Evolutionary conservation across 2,888 invertebrate genomes (phyloP), one percentile per base, ranked within the genome.

Genomic region (Vanessa cardui): DNA sequence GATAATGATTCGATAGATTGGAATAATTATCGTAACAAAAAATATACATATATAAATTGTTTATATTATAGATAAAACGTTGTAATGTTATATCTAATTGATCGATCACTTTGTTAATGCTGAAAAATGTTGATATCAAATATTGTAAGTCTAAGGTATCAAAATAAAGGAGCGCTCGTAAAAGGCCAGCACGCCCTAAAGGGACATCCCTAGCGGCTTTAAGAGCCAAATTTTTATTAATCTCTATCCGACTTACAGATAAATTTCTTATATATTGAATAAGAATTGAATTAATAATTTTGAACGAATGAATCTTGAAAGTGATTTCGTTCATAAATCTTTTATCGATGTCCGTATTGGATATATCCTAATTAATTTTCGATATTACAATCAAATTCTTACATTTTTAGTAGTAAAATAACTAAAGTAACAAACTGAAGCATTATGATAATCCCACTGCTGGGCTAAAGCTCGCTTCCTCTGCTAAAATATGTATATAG

Each of bases 141-240:
- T 88, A 87, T 85, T 86, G 83, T 83, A 82, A 85, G 83, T 85
- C 84, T 84, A 81, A 85, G 86, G 85, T 88, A 88, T 87, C 86
- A 85, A 88, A 87, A 87, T 87, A 87, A 89, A 89, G 88, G 84
- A 84, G 79, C 82, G 79, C 82, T 85, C 87, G 83, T 88, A 87
- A 88, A 89, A 88, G 87, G 83, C 85, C 85, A 86, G 84, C 86
- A 86, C 84, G 87, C 86, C 84, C 84, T 89, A 89, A 89, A 89
- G 85, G 84, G 83, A 84, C 81, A 82, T 87, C 87, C 85, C 85
- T 77, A 74, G 83, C 77, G 86, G 84, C 80, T 85, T 83, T 78
- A 80, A 82, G 82, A 83, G 82, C 82, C 80, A 86, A 87, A 86
- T 87, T 89, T 88, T 89, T 90, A 89, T 89, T 89, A 89, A 90